A percentile compares a stretch with the other conserved stretches of the same genome.
These are phyloP conservation scores for Ornithoptera priamus DNA, from an alignment of 2,888 invertebrate genomes.

Conservation along the genomic window DNA sequence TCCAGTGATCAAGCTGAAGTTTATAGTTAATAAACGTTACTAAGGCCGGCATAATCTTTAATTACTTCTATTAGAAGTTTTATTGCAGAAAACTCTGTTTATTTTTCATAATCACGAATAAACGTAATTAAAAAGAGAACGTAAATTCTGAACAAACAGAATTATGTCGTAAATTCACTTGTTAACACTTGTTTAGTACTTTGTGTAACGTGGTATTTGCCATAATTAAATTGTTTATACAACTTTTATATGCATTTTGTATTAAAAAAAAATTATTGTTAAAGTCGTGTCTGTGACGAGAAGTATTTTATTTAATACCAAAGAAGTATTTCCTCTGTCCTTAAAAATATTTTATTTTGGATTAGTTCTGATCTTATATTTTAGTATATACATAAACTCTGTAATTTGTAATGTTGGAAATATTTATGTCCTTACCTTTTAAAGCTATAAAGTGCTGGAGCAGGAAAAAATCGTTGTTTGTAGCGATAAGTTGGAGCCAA, in stretches of 20 bases:
- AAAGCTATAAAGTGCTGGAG: constrained; percentile 16
- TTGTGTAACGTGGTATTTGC: constrained; percentile 5
- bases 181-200: not conserved
- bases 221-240: not conserved
- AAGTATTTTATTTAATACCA: too few species aligned
- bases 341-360: too few species aligned
- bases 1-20: too few species aligned
- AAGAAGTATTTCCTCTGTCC: too few species aligned
- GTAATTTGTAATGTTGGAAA: constrained; percentile 11
- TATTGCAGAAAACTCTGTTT: not conserved
- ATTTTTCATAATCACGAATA: constrained; percentile 2
- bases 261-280: too few species aligned
- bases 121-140: constrained; percentile 16
- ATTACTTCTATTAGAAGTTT: not conserved
- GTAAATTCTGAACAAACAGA: constrained; percentile 2
- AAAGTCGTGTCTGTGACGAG: too few species aligned
- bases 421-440: constrained; percentile 2
- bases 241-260: too few species aligned
- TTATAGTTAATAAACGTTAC: too few species aligned
- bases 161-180: constrained; percentile 3
- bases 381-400: constrained; percentile 2
- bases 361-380: not conserved
- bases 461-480: constrained; percentile 23
- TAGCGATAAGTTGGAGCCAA: constrained; percentile 37
- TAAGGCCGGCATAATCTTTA: too few species aligned